A percentile compares a stretch with the other conserved stretches of the same genome.
phyloP scores from a whole-genome alignment of 1,140 invertebrate genomes.

The Zaprionus camerounensis region DNA sequence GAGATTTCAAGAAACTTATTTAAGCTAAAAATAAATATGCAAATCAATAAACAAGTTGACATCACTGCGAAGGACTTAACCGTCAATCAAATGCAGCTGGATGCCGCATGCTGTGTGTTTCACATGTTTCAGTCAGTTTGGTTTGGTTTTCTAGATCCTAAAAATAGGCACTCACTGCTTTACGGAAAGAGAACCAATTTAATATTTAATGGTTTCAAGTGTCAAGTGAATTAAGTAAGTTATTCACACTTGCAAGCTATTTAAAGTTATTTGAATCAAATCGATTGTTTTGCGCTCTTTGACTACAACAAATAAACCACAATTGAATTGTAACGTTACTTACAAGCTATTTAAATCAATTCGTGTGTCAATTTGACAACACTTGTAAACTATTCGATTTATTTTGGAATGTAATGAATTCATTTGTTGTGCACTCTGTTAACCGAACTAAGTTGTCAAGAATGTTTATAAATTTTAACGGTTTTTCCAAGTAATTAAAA shows the following conservation, averaged over 20 bases:
- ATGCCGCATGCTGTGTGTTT: not conserved
- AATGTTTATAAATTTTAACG: not conserved
- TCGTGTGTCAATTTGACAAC: not conserved
- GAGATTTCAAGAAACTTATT: not conserved
- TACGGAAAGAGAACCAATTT: too few species aligned
- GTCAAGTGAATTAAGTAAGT: too few species aligned
- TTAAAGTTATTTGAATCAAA: too few species aligned
- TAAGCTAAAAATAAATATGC: not conserved
- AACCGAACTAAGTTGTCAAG: not conserved
- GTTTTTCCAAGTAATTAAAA: not conserved
- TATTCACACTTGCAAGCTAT: too few species aligned
- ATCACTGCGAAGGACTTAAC: not conserved
- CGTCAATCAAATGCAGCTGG: not conserved
- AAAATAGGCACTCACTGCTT: too few species aligned
- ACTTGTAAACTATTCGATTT: not conserved
- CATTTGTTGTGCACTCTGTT: not conserved
- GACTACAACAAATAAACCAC: too few species aligned
- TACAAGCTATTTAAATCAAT: not conserved
- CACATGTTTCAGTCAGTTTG: not conserved
- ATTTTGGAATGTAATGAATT: not conserved
- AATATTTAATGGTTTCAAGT: too few species aligned
- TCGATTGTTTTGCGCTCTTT: too few species aligned
- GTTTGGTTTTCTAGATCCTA: too few species aligned
- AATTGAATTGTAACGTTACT: too few species aligned
- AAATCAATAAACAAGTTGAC: not conserved